Evolutionary conservation across 1,140 invertebrate species (phyloP), one percentile per base, ranked within the genome.

Genomic region (Drosophila obscura): DNA sequence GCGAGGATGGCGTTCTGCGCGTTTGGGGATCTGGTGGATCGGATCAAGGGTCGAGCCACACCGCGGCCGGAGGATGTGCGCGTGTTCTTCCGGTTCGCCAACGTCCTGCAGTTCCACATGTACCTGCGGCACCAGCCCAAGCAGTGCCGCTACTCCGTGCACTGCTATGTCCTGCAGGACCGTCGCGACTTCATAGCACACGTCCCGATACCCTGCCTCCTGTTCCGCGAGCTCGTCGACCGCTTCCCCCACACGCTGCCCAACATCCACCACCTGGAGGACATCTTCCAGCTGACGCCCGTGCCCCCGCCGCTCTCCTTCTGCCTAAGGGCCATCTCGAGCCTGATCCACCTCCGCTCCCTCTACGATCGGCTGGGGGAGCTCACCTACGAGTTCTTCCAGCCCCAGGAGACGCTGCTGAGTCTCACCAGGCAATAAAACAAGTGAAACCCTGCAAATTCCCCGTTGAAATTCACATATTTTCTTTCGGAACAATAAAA

Each of bases 291-390:
- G 4, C 50, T 52, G 26, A 31, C 50, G 26, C 13, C 11, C 5
- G 7, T 31, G 2, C 50, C 50, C 1, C 4, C 0, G 28, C 31
- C 2, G n/a, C 15, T 31, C 5, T 13, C 26, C 13, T 5, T 7
- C 15, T 35, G 13, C 2, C 50, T 52, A 13, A 52, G 16, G 26
- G n/a, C 8, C 26, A 5, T 16, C 2, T 28, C 19, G n/a, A 8
- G 4, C 8, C n/a, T 19, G 26, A 9, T 52, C 15, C 28, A 52
- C 26, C 28, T n/a, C 50, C 50, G 50, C 0, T n/a, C 7, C 26
- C 28, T 31, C 1, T 52, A 52, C 50, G 50, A 52, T 35, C 50
- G 19, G n/a, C 15, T 31, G 28, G 50, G 50, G 28, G 50, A 52
- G 9, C 50, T 52, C n/a, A 35, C 26, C 5, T 28, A 16, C 26